phyloP scores from a whole-genome alignment of 2,888 invertebrate species.

The Mactromeris polynyma region DNA sequence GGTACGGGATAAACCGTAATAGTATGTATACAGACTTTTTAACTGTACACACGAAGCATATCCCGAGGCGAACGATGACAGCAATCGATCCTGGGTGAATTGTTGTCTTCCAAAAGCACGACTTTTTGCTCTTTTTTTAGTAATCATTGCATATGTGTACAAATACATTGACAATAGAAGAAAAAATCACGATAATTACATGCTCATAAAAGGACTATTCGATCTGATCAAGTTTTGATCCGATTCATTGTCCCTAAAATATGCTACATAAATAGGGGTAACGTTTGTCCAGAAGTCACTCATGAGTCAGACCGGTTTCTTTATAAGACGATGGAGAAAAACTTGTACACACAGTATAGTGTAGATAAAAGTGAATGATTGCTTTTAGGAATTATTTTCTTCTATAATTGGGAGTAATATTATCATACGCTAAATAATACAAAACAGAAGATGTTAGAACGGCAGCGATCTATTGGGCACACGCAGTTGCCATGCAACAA shows the following conservation, averaged over 20 bases:
- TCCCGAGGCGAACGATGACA: neutral
- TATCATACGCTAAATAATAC: neutral
- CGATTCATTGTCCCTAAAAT: neutral
- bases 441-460: slow-evolving; percentile 55
- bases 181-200: neutral
- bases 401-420: neutral
- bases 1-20: neutral
- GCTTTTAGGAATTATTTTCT: neutral
- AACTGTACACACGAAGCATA: neutral
- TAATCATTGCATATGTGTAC: neutral
- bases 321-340: neutral
- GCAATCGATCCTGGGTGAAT: neutral
- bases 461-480: slow-evolving; percentile 48
- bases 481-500: slow-evolving; percentile 31
- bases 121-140: neutral
- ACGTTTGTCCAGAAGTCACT: too few relatives aligned
- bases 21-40: neutral
- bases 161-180: neutral
- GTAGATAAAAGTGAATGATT: neutral
- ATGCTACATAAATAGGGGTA: neutral
- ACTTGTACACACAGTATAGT: neutral
- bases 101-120: neutral
- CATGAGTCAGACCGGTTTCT: neutral
- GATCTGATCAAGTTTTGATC: neutral
- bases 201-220: too few relatives aligned